A percentile compares a stretch with the other conserved stretches of the same genome.
phyloP scores from a whole-genome alignment of 2,797 vertebrate genomes.

The Acanthurus lineatus region DNA sequence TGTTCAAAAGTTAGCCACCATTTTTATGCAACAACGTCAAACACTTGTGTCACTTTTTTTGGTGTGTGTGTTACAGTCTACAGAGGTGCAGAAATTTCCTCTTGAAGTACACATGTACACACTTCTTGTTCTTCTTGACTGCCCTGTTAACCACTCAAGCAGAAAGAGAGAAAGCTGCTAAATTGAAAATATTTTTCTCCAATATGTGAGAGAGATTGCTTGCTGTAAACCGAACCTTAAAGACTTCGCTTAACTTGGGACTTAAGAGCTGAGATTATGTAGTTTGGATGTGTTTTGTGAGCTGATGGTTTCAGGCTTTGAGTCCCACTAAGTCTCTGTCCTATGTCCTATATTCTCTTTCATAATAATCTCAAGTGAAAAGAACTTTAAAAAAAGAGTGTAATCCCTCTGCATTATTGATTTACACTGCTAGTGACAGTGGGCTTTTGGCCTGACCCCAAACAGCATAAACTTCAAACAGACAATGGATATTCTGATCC shows the following conservation, averaged over 20 bases:
- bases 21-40: not conserved
- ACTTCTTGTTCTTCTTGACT: not conserved
- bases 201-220: too few species aligned
- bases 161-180: not conserved
- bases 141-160: conserved; percentile 9
- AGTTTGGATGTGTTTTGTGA: not conserved
- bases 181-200: conserved; percentile 15
- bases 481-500: conserved; percentile 37
- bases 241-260: not conserved
- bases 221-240: not conserved
- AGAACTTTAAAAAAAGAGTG: conserved; percentile 39
- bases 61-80: not conserved
- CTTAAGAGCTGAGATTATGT: not conserved
- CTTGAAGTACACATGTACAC: conserved; percentile 4
- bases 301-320: not conserved
- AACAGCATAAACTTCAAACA: conserved; percentile 51
- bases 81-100: not conserved
- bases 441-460: conserved; percentile 35
- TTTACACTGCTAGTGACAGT: conserved; percentile 34
- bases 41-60: conserved; percentile 10
- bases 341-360: conserved; percentile 13
- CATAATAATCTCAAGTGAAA: conserved; percentile 40
- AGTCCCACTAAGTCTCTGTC: conserved; percentile 5
- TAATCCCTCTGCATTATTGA: conserved; percentile 55
- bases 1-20: conserved; percentile 4